Percentiles rank a stretch among this genome's conserved stretches.
These are phyloP conservation scores for Solenodon paradoxus DNA, from an alignment of 2,113 vertebrate species.

Conservation along the genomic window DNA sequence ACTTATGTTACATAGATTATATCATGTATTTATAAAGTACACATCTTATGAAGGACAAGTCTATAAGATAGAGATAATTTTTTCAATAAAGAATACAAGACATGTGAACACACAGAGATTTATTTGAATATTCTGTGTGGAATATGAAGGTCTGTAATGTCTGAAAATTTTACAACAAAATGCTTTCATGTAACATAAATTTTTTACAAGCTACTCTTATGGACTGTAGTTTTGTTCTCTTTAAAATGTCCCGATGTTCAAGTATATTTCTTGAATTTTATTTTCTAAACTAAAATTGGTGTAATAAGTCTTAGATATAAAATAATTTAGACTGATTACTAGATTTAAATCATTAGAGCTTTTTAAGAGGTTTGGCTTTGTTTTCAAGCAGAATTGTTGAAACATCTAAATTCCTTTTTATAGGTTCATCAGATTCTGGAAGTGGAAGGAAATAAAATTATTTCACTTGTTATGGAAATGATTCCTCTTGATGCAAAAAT, in stretches of 20 bases:
- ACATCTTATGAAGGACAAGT: not conserved
- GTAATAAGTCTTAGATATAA: not conserved
- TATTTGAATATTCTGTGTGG: not conserved
- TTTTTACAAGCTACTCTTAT: not conserved
- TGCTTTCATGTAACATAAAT: not conserved
- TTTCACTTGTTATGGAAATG: not conserved
- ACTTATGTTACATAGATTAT: no score
- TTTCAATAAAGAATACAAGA: not conserved
- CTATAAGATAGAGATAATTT: not conserved
- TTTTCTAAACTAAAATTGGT: not conserved
- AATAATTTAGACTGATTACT: not conserved
- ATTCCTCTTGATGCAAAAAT: not conserved
- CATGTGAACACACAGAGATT: not conserved
- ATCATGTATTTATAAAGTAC: not conserved
- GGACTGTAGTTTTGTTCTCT: not conserved
- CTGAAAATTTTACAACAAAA: not conserved
- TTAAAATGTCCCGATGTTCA: slow-evolving; percentile 5
- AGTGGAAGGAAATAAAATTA: not conserved
- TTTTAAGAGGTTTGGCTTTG: not conserved
- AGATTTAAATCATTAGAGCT: not conserved
- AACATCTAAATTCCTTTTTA: not conserved
- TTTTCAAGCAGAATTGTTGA: not conserved
- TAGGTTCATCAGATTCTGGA: not conserved
- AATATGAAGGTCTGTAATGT: not conserved
- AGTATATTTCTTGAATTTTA: not conserved